phyloP scores from a whole-genome alignment of 2,888 invertebrate species.

The Adineta ricciae region DNA sequence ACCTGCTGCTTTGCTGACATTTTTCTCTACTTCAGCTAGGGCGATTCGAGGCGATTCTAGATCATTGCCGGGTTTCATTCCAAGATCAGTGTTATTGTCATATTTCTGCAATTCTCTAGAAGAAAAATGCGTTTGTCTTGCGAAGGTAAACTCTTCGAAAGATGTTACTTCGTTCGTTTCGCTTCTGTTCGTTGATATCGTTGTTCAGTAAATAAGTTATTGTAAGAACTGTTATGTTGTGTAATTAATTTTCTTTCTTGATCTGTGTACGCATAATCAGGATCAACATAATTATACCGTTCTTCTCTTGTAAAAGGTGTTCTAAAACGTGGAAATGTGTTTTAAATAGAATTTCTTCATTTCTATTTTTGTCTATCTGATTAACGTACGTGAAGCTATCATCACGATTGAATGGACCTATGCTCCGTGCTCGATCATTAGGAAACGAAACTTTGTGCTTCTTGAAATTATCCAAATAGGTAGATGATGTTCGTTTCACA shows the following conservation, averaged over 20 bases:
- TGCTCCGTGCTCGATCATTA: conserved; percentile 47
- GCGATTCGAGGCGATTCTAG: conserved; percentile 42
- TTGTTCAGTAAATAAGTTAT: conserved; percentile 40
- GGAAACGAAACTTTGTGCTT: conserved; percentile 45
- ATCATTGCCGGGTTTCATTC: conserved; percentile 45
- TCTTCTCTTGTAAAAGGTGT: conserved; percentile 44
- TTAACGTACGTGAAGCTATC: conserved; percentile 43
- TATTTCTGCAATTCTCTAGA: conserved; percentile 42
- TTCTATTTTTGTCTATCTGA: not conserved
- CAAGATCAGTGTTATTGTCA: conserved; percentile 44
- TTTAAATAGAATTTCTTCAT: no score
- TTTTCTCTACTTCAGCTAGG: conserved; percentile 40
- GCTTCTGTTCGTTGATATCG: conserved; percentile 37
- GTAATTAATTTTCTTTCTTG: conserved; percentile 40
- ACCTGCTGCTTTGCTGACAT: conserved; percentile 22
- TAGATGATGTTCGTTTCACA: not conserved
- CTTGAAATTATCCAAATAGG: conserved; percentile 20
- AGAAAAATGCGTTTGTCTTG: no score
- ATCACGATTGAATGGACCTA: conserved; percentile 42
- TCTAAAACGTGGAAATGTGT: conserved; percentile 39
- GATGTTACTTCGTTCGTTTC: conserved; percentile 10
- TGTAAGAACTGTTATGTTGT: conserved; percentile 42
- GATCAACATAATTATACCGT: conserved; percentile 46
- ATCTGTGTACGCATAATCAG: conserved; percentile 47
- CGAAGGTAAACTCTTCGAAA: no score